Evolutionary conservation across 2,113 vertebrate species (phyloP).

Genomic region (Microcebus tavaratra): DNA sequence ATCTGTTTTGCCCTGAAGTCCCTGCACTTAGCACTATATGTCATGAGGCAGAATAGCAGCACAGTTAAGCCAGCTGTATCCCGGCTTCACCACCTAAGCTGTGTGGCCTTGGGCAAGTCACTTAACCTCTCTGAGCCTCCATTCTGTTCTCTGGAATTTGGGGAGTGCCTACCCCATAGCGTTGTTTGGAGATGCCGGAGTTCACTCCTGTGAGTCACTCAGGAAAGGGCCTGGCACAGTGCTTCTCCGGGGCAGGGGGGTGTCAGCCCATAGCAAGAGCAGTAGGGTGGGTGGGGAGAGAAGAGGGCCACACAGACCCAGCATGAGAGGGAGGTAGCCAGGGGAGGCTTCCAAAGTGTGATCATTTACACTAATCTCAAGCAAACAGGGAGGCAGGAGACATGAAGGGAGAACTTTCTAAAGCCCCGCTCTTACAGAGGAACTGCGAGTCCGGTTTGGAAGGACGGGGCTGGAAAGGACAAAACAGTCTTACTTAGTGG

Average conservation of each 20-base stretch:
- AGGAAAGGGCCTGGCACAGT: neutral
- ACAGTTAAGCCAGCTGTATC: too few species aligned
- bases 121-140: neutral
- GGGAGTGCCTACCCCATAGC: accelerated
- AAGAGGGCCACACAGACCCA: accelerated
- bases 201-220: accelerated
- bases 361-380: accelerated
- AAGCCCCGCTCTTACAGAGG: neutral
- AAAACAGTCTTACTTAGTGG: accelerated
- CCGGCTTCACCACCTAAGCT: neutral
- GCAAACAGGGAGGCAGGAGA: neutral
- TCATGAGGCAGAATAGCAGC: neutral
- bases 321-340: too few species aligned
- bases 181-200: accelerated
- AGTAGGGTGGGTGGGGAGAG: accelerated
- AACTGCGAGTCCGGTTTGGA: neutral
- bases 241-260: accelerated
- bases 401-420: neutral
- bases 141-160: neutral
- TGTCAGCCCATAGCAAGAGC: neutral
- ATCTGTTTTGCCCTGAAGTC: neutral
- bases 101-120: neutral
- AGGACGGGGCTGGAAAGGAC: neutral
- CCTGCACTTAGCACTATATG: neutral
- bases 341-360: neutral